Base-by-base conservation (phyloP, 1,140 invertebrate species). In the Drosophila triauraria region DNA sequence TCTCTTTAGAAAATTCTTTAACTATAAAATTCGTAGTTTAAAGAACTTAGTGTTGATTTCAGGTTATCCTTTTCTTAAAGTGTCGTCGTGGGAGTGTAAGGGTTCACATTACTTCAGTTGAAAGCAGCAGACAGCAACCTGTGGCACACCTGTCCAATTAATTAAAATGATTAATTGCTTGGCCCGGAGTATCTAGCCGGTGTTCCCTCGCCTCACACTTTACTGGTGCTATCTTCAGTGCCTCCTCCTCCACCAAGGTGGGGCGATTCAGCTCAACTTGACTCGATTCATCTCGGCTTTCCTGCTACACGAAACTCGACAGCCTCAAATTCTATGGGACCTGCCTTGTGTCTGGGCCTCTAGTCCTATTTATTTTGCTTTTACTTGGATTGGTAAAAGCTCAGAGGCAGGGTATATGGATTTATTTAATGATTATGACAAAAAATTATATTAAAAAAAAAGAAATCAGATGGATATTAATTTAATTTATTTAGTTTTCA, bases 111-210 rank as follows among this genome's bases (percentile, higher is more conserved):
- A 77, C 75, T 9, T 40, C 23, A 13, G 50, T 46, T 40, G 38
- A 61, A 30, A 50, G 30, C 40, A 25, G 38, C 32, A 46, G 35
- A 54, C 56, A 75, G 74, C 85, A 90, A 90, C 85, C 85, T 90
- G 85, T 90, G 85, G 85, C 86, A 84, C 85, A 90, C 78, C 85
- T 90, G 85, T 90, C 75, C 85, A 85, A 90, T 90, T 90, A 91
- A 90, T 90, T 90, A 90, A 90, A 90, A 90, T 90, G 86, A 90
- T 90, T 90, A 90, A 90, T 90, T 82, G 78, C 57, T 15, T n/a
- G 40, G 48, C 56, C 56, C n/a, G 38, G 40, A 48, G 72, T 67
- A 46, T 64, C 38, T 59, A 46, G 8, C 27, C 51, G 15, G 1
- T 20, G 2, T 20, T 42, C 12, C 17, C 74, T 32, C 12, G 32